phyloP scores from a whole-genome alignment of 1,140 invertebrate genomes.

The Helicoverpa armigera region DNA sequence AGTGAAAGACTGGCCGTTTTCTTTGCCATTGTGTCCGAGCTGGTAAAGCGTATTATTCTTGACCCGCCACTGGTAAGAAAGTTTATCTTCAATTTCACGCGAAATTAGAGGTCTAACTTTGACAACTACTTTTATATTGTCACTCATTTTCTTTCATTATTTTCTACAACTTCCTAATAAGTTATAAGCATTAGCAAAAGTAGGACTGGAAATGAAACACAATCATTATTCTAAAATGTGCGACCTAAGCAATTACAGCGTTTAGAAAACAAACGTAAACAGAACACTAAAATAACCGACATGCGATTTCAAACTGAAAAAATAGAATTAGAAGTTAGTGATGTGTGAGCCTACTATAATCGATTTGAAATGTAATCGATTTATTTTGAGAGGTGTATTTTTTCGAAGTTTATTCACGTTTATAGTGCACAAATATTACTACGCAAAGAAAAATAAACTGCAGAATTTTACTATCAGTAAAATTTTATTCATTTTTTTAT shows the following conservation, averaged over 20 bases:
- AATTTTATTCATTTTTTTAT: too few relatives aligned
- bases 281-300: conserved; percentile 72
- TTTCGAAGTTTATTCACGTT: too few relatives aligned
- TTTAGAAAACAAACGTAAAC: conserved; percentile 51
- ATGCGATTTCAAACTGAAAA: conserved; percentile 63
- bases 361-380: conserved; percentile 1
- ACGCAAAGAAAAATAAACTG: too few relatives aligned
- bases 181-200: conserved; percentile 17
- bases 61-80: conserved; percentile 88
- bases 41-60: conserved; percentile 88
- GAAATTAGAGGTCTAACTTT: conserved; percentile 91
- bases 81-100: conserved; percentile 88
- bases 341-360: neutral
- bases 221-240: conserved; percentile 39
- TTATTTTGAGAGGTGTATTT: neutral
- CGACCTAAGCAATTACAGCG: neutral
- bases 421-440: too few relatives aligned
- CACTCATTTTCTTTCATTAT: conserved; percentile 75
- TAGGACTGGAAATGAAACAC: conserved; percentile 23
- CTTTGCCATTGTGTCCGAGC: conserved; percentile 85
- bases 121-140: conserved; percentile 92
- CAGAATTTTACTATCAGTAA: too few relatives aligned
- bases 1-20: conserved; percentile 70
- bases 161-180: conserved; percentile 37
- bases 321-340: conserved; percentile 49